phyloP scores from a whole-genome alignment of 2,888 invertebrate species.

The Tinea semifulvella region DNA sequence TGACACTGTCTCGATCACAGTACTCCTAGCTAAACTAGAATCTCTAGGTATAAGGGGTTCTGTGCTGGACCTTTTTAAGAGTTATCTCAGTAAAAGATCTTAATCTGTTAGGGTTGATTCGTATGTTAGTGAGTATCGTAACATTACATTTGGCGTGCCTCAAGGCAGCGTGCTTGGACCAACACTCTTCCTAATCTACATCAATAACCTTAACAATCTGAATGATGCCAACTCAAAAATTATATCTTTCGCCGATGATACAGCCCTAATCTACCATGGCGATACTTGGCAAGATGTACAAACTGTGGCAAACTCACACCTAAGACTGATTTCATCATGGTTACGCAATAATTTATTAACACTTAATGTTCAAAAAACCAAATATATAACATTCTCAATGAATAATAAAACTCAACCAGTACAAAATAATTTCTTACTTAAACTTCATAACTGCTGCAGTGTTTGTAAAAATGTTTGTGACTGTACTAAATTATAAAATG shows the following conservation, averaged over 20 bases:
- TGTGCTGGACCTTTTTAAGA: conserved; percentile 7
- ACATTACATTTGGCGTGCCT: not conserved
- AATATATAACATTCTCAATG: no score
- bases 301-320: no score
- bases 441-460: no score
- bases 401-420: no score
- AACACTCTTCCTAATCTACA: conserved; percentile 10
- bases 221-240: not conserved
- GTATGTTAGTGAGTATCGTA: not conserved
- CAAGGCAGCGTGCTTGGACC: conserved; percentile 11
- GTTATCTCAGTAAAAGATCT: not conserved
- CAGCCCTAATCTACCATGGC: no score
- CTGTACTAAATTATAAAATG: no score
- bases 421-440: no score
- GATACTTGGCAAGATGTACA: no score
- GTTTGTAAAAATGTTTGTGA: no score
- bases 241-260: conserved; percentile 11
- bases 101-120: not conserved
- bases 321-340: no score
- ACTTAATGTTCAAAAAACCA: no score
- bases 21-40: conserved; percentile 11
- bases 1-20: conserved; percentile 2
- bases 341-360: no score
- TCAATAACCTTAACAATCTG: conserved; percentile 2
- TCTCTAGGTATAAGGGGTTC: conserved; percentile 9